Base-by-base conservation (phyloP, 30 jellyfish, hydroid and myxozoan species). In the Hydractinia symbiolongicarpus region DNA sequence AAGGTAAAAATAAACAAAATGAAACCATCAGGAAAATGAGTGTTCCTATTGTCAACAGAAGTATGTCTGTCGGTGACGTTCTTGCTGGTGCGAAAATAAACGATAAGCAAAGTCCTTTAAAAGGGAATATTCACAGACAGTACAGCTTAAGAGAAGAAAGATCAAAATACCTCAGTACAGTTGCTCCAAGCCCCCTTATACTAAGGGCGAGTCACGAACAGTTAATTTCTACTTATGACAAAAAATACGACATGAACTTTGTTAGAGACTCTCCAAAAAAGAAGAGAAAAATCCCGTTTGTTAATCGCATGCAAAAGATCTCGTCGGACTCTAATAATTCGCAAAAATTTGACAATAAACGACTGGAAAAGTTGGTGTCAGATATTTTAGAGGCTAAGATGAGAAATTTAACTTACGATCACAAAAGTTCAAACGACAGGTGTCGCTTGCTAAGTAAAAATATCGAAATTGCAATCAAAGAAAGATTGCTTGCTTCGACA, bases 401-500 rank as follows among this genome's bases (percentile, higher is more conserved):
- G 66, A 44, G 16, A 30, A 13, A 40, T 21, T 8, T 79, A 84
- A 40, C 61, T 21, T 91, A 72, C 82, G 96, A 91, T 54, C 74
- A 86, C 61, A 72, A 53, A 44, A 61, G 14, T 40, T 88, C 96
- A 44, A 61, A 85, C 8, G 95, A 80, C n/a, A 78, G 87, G 75
- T 91, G 98, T 66, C 83, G 95, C 6, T 50, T 73, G 78, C 75
- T 91, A 56, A 91, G 96, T 67, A 79, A 83, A 64, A 67, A 72
- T 5, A 30, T 91, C 19, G 98, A 86, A 71, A 79, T 67, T 53
- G 76, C 95, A 0, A 84, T 86, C 52, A 86, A 86, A 60, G 74
- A 88, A 55, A 72, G 96, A 19, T 71, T 86, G 54, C 74, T 67
- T 7, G 71, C 72, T 11, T 86, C 57, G 5, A 73, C 76, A 11